These are phyloP conservation scores for Schizopygopsis malacanthus DNA, from an alignment of 2,797 vertebrate genomes.

Conservation along the genomic window DNA sequence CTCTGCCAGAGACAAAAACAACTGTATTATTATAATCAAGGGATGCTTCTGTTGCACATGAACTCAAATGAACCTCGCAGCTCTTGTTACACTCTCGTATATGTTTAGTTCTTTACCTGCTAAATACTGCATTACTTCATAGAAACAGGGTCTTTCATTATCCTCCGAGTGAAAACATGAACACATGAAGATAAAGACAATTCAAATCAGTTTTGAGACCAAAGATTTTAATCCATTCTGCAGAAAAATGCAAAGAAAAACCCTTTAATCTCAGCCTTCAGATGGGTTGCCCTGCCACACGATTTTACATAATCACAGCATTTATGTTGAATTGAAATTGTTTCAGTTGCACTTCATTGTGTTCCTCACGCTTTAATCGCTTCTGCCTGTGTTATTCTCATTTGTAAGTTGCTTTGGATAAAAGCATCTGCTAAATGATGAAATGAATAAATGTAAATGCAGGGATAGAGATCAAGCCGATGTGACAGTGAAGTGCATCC, in stretches of 20 bases:
- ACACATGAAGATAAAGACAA: too few species aligned
- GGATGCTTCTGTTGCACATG: neutral
- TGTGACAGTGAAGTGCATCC: neutral
- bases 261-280: neutral
- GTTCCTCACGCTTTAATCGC: neutral
- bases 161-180: neutral
- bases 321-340: neutral
- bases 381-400: neutral
- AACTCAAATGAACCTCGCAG: neutral
- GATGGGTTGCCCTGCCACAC: too few species aligned
- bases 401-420: neutral
- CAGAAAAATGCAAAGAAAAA: neutral
- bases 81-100: neutral
- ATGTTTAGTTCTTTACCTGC: neutral
- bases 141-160: neutral
- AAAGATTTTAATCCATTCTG: too few species aligned
- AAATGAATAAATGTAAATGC: conserved; percentile 21
- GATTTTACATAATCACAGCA: neutral
- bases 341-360: neutral
- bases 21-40: conserved; percentile 13
- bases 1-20: neutral
- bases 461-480: conserved; percentile 5
- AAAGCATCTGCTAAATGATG: conserved; percentile 10
- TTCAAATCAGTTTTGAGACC: too few species aligned
- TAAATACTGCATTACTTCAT: neutral